Conservation (phyloP, 2,888 invertebrate genomes). For the Cactoblastis cactorum region DNA sequence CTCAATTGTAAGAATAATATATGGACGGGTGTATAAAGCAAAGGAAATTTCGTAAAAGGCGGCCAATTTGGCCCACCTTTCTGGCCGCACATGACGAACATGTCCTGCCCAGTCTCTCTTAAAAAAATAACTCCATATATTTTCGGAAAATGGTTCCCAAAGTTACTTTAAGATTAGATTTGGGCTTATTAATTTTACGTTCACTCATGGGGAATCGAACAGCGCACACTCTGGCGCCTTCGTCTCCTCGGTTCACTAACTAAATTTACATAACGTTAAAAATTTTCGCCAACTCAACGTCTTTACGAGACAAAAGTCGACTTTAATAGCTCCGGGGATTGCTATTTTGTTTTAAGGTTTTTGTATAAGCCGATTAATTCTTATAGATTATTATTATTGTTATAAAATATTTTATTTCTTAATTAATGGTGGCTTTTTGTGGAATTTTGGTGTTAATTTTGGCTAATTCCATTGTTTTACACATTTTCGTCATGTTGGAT, state of each 20-base stretch:
- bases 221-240: conserved; percentile 2
- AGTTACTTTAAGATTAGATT: not conserved
- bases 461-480: too few species aligned
- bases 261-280: conserved; percentile 13
- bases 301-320: conserved; percentile 4
- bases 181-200: conserved; percentile 1
- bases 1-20: too few species aligned
- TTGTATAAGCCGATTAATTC: conserved; percentile 2
- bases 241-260: conserved; percentile 7
- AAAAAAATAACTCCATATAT: not conserved
- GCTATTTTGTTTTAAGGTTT: conserved; percentile 9
- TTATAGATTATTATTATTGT: not conserved
- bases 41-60: too few species aligned
- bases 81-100: too few species aligned
- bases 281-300: conserved; percentile 1
- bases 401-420: not conserved
- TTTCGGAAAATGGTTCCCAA: not conserved
- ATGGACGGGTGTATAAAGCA: too few species aligned
- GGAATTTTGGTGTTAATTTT: too few species aligned
- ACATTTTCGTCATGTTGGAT: too few species aligned
- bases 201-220: conserved; percentile 6
- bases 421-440: not conserved
- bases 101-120: too few species aligned
- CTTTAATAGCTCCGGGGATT: conserved; percentile 1
- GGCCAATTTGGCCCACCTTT: too few species aligned